Conservation (phyloP, 2,113 vertebrate genomes). For the Myotis lucifugus region DNA sequence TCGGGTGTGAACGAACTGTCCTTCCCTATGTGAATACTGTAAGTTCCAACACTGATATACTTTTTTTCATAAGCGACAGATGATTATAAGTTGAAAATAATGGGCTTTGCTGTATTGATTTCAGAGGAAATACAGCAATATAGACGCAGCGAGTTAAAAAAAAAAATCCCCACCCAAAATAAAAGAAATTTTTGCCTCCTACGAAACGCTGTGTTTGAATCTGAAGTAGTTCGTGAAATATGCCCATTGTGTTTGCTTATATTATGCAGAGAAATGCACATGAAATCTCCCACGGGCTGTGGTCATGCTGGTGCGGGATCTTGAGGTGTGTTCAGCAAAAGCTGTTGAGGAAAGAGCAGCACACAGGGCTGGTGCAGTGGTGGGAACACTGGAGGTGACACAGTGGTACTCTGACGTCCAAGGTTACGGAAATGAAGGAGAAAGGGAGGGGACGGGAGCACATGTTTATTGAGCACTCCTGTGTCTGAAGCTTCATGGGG, state of each 20-base stretch:
- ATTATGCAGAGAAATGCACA: neutral
- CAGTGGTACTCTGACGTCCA: neutral
- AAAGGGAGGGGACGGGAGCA: neutral
- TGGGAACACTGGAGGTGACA: neutral
- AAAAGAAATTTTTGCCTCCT: neutral
- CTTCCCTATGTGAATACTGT: conserved; percentile 50
- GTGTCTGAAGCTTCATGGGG: neutral
- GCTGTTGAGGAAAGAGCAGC: no score
- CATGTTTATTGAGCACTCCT: neutral
- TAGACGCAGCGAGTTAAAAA: neutral
- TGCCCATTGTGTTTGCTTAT: neutral
- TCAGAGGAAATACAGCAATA: conserved; percentile 24
- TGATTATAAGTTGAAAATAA: neutral
- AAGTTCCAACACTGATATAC: conserved; percentile 34
- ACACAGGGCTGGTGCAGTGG: fast-evolving
- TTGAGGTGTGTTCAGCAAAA: neutral
- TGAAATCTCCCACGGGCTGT: neutral
- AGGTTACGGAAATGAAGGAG: neutral
- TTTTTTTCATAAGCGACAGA: conserved; percentile 43
- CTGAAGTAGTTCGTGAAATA: neutral
- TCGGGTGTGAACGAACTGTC: neutral
- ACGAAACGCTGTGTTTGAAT: neutral
- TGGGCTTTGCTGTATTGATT: conserved; percentile 58
- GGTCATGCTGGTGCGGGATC: neutral
- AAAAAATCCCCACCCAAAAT: neutral